These are phyloP conservation scores for Choreutis nemorana DNA, from an alignment of 2,888 invertebrate species.

Conservation along the genomic window DNA sequence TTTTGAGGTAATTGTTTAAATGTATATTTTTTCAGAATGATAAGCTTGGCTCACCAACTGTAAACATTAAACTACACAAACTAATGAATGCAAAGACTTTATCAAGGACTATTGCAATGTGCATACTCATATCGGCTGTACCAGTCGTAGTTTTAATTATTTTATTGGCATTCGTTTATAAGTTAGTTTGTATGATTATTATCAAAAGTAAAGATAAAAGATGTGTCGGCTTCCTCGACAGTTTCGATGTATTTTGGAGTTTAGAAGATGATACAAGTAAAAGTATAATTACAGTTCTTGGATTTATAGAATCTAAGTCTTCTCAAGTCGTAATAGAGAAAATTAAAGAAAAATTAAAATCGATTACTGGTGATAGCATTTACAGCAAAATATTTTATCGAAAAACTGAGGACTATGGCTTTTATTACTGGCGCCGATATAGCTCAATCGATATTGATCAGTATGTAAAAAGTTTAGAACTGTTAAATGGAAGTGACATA, in stretches of 20 bases:
- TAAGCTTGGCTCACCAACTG: slow-evolving; percentile 7
- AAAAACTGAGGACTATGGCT: slow-evolving; percentile 47
- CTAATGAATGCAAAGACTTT: slow-evolving; percentile 12
- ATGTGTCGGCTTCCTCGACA: slow-evolving; percentile 52
- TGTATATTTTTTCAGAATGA: slow-evolving; percentile 15
- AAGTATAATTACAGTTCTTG: slow-evolving; percentile 55
- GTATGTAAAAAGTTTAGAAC: slow-evolving; percentile 45
- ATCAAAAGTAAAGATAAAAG: slow-evolving; percentile 28
- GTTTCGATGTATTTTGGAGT: slow-evolving; percentile 63
- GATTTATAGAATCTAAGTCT: slow-evolving; percentile 40
- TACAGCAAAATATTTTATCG: slow-evolving; percentile 47
- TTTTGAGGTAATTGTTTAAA: background rate
- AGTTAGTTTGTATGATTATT: slow-evolving; percentile 24
- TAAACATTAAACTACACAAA: slow-evolving; percentile 12
- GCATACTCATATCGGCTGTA: slow-evolving; percentile 16
- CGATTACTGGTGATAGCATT: slow-evolving; percentile 16
- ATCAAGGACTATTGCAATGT: slow-evolving; percentile 13
- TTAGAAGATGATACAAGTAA: slow-evolving; percentile 47
- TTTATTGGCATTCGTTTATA: slow-evolving; percentile 22
- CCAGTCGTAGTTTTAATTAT: slow-evolving; percentile 21
- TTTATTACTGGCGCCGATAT: slow-evolving; percentile 55
- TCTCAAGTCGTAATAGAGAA: slow-evolving; percentile 19
- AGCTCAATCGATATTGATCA: slow-evolving; percentile 35
- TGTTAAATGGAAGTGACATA: slow-evolving; percentile 21
- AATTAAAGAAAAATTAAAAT: slow-evolving; percentile 24